Conservation (phyloP, 1,140 invertebrate genomes). For the Bombus pascuorum region DNA sequence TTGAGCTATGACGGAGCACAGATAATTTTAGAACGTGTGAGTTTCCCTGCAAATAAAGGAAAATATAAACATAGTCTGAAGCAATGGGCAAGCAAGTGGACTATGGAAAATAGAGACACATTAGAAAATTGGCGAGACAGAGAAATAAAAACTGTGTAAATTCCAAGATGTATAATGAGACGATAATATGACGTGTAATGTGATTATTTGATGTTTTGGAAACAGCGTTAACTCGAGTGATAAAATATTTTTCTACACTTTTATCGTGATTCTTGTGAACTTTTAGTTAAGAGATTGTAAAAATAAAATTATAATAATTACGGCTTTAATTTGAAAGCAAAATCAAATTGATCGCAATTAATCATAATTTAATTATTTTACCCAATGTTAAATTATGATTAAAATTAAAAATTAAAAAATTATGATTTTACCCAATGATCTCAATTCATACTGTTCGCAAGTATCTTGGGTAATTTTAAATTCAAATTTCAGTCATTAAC, state of each 20-base stretch:
- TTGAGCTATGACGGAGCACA: too few species aligned
- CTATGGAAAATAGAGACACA: neutral
- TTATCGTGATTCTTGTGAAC: too few species aligned
- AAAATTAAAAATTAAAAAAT: too few species aligned
- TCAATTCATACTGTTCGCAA: neutral
- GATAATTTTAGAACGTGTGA: neutral
- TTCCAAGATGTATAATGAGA: neutral
- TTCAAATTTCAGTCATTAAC: neutral
- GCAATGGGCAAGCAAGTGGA: neutral
- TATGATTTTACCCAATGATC: too few species aligned
- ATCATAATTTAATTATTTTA: neutral
- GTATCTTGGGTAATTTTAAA: neutral
- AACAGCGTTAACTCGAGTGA: too few species aligned
- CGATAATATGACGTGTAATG: too few species aligned
- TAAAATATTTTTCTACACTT: too few species aligned
- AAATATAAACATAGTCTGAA: neutral
- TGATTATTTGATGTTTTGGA: too few species aligned
- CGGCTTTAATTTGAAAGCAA: too few species aligned
- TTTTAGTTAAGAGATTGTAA: too few species aligned
- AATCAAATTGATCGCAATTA: neutral
- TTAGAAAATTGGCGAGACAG: neutral
- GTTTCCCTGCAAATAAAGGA: conserved; percentile 8
- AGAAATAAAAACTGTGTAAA: neutral
- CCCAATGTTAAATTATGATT: too few species aligned
- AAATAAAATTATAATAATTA: too few species aligned